Conservation (phyloP, 2,888 invertebrate species). For the Amphipoea lucens region DNA sequence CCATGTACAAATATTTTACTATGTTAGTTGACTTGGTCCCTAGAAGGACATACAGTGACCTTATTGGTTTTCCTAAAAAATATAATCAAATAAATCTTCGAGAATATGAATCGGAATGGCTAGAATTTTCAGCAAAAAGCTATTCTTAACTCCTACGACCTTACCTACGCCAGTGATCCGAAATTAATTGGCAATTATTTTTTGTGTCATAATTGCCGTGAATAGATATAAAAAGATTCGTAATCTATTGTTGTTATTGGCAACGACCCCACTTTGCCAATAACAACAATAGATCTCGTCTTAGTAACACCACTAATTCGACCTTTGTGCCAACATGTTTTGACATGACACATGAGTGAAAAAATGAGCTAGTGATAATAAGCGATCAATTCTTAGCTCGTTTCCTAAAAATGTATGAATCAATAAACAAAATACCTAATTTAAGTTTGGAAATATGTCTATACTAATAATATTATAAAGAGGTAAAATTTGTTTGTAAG, state of each 20-base stretch:
- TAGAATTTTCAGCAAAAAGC: not conserved
- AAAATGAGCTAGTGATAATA: not conserved
- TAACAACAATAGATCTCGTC: too few relatives aligned
- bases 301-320: not conserved
- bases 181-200: slow-evolving; percentile 4
- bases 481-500: too few relatives aligned
- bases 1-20: not conserved
- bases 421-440: not conserved
- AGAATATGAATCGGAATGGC: not conserved
- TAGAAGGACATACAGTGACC: not conserved
- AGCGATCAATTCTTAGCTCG: not conserved
- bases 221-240: not conserved
- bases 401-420: not conserved
- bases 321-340: not conserved
- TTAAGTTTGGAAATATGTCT: not conserved
- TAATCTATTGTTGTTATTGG: not conserved
- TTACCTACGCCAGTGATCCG: not conserved
- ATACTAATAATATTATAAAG: too few relatives aligned
- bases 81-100: not conserved
- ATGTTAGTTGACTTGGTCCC: not conserved
- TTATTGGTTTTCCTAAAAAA: not conserved
- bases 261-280: not conserved
- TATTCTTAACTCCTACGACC: not conserved
- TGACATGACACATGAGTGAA: not conserved
- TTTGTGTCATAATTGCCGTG: not conserved